Evolutionary conservation across 2,113 vertebrate genomes (phyloP), one percentile per base, ranked within the genome.

Genomic region (Cebus imitator): DNA sequence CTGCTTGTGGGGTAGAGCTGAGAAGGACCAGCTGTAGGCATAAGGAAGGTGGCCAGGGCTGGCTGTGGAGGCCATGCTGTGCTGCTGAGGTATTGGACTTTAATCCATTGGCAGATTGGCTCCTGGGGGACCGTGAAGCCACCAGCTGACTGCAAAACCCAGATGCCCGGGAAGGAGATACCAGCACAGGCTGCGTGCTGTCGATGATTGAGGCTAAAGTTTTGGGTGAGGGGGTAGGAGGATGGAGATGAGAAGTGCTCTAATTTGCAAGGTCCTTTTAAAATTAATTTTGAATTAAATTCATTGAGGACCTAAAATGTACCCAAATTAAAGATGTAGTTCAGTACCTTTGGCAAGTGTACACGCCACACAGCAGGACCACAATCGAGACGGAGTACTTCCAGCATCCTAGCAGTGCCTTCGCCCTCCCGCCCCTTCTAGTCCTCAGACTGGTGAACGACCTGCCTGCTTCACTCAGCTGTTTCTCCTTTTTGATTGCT

Each of bases 181-280:
- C 8, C 43, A 12, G 30, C 8, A 8, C 23, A 37, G 32, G 6
- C 57, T 8, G 8, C 0, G 0, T 8, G 20, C 8, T 0, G 2
- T 13, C 30, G 27, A n/a, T 5, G 21, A 50, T 40, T 0, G 2
- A 61, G 12, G 75, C 2, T 66, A 17, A 2, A 32, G 27, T 12
- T n/a, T 40, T 23, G 58, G 30, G 35, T 9, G 61, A 79, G 8
- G 32, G 75, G 50, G 25, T 17, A 16, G 61, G 61, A 40, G 20
- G 52, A 11, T 35, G 85, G 6, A 70, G 1, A 27, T 32, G 32
- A 94, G 17, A 58, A 68, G 17, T 75, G 18, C 30, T 45, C 11
- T 35, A 32, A 70, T 61, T n/a, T n/a, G 76, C n/a, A 86, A 70
- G 48, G 76, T 73, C 52, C 43, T 72, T 87, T 95, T n/a, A 57